Base-by-base conservation (phyloP, 2,888 invertebrate species). In the Tinea pellionella region DNA sequence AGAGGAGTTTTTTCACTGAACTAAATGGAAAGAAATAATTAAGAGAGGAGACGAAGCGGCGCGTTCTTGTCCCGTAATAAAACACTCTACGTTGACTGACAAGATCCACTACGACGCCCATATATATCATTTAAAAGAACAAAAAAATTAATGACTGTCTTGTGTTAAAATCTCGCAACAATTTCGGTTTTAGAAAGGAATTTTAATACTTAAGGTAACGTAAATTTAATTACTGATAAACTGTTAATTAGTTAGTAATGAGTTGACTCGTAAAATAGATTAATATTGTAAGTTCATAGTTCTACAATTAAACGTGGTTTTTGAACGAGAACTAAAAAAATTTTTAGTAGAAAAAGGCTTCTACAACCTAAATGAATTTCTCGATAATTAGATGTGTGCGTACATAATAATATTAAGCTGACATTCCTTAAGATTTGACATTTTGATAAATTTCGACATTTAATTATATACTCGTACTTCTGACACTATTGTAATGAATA, bases 1-100 rank as follows among this genome's bases (percentile, higher is more conserved):
- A 73, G 69, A 63, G 64, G 65, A 65, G 73, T 30, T 59, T 59
- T 59, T 59, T 43, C 43, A 15, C 15, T 13, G 16, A 30, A 73
- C 72, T 72, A 74, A 82, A 80, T 72, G 73, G 75, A 77, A 74
- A 76, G 72, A 78, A 82, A 84, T 85, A 85, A 85, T 85, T 84
- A 84, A 79, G 77, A 75, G 71, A 73, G 66, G 80, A 81, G 77
- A 68, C 76, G 81, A 72, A 69, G 73, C 78, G 71, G 64, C 67
- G 71, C 72, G 66, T 66, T 43, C 67, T 68, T 69, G 63, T 67
- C 64, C 63, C 69, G 82, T 80, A 84, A 83, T 84, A 84, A 85
- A 84, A 83, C 75, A 84, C 80, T 75, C 67, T n/a, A 16, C 69
- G 78, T 69, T 75, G 84, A 82, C 69, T 78, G 85, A 83, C 76